Conservation (phyloP, 2,113 vertebrate genomes). For the Burhinus oedicnemus region DNA sequence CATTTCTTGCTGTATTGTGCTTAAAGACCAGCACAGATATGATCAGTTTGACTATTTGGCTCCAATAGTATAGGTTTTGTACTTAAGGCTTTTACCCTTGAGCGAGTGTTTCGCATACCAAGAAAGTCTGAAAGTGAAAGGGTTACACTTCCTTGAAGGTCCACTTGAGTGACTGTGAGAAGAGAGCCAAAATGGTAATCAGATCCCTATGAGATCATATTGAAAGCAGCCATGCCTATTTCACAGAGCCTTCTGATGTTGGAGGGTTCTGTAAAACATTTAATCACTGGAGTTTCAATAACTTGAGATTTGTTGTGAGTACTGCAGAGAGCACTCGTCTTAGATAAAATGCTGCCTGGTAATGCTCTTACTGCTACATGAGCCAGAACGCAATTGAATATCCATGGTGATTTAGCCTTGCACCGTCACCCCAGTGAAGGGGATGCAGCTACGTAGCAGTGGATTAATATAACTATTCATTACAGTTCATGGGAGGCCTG, state of each 20-base stretch:
- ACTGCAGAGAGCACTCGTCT: constrained; percentile 30
- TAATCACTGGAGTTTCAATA: constrained; percentile 49
- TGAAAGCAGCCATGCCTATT: constrained; percentile 60
- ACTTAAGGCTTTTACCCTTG: neutral
- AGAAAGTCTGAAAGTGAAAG: constrained; percentile 37
- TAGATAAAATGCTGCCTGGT: constrained; percentile 59
- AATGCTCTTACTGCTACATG: constrained; percentile 62
- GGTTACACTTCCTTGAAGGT: constrained; percentile 51
- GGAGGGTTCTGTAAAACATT: constrained; percentile 61
- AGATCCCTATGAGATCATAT: constrained; percentile 58
- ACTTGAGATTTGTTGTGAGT: constrained; percentile 64
- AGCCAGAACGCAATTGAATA: constrained; percentile 61
- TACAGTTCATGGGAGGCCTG: constrained; percentile 39
- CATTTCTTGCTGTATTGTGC: neutral
- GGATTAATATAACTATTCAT: constrained; percentile 54
- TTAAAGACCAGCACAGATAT: neutral
- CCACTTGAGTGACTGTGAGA: constrained; percentile 26
- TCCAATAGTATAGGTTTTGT: neutral
- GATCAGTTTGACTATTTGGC: neutral
- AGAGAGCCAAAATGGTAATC: constrained; percentile 56
- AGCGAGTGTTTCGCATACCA: neutral
- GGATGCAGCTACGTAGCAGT: constrained; percentile 37
- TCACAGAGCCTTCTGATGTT: constrained; percentile 57
- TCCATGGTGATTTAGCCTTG: constrained; percentile 65
- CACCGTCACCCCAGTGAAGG: constrained; percentile 5